Evolutionary conservation across 1,140 invertebrate genomes (phyloP).

Genomic region (Caenorhabditis latens): DNA sequence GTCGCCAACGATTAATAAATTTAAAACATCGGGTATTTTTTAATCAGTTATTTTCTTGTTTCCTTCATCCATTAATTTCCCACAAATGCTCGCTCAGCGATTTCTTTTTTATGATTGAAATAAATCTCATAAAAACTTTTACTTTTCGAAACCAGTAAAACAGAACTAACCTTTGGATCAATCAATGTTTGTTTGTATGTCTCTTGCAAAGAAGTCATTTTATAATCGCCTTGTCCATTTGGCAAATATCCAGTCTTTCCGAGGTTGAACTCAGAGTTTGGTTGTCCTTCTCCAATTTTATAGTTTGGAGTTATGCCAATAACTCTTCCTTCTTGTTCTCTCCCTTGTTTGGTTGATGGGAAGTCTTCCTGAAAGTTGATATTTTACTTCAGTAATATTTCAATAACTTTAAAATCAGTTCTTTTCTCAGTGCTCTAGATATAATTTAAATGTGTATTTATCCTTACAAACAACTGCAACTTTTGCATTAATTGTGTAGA

Average conservation of each 20-base stretch:
- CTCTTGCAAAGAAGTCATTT: slow-evolving; percentile 71
- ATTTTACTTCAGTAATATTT: background rate
- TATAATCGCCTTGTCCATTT: slow-evolving; percentile 73
- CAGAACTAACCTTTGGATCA: slow-evolving; percentile 73
- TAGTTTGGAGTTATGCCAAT: slow-evolving; percentile 66
- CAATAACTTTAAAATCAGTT: background rate
- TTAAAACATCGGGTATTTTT: background rate
- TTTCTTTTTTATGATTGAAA: too few species aligned
- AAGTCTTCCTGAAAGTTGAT: slow-evolving; percentile 60
- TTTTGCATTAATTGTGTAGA: slow-evolving; percentile 49
- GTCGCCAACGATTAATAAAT: background rate
- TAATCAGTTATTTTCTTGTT: background rate
- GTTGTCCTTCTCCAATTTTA: slow-evolving; percentile 60
- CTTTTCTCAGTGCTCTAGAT: background rate
- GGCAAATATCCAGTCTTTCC: slow-evolving; percentile 68
- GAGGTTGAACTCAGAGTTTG: slow-evolving; percentile 64
- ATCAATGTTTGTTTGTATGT: slow-evolving; percentile 77
- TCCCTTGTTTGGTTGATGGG: slow-evolving; percentile 62
- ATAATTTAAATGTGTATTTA: background rate
- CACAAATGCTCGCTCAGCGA: background rate
- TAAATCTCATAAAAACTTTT: too few species aligned
- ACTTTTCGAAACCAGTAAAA: background rate
- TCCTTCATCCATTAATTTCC: background rate
- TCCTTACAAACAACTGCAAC: slow-evolving; percentile 56
- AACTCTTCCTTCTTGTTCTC: slow-evolving; percentile 63